A percentile compares a stretch with the other conserved stretches of the same genome.
phyloP scores from a whole-genome alignment of 2,888 invertebrate genomes.

The Andrena chrysosceles region DNA sequence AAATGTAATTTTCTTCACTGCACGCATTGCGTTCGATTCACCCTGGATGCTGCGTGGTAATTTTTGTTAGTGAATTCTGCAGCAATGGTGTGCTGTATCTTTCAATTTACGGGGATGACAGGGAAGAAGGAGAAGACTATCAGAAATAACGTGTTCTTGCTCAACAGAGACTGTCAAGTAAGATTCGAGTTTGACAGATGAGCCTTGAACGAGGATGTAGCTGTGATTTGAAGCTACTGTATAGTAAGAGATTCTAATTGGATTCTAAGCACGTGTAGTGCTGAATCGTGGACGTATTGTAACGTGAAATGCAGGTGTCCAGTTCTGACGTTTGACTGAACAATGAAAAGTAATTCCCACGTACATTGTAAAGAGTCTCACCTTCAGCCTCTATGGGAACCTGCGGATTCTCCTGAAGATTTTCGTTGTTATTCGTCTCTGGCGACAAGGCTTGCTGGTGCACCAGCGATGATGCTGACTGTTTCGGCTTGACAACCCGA shows the following conservation, averaged over 20 bases:
- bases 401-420: constrained; percentile 77
- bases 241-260: constrained; percentile 11
- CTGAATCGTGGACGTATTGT: too few species aligned
- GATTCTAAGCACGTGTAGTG: neutral
- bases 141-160: too few species aligned
- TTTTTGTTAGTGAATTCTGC: neutral
- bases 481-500: constrained; percentile 83
- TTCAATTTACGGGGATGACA: too few species aligned
- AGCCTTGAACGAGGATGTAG: constrained; percentile 3
- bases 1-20: constrained; percentile 25
- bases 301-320: too few species aligned
- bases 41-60: neutral
- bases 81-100: neutral
- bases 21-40: neutral
- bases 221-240: constrained; percentile 51
- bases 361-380: constrained; percentile 50
- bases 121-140: too few species aligned
- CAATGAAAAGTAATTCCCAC: neutral
- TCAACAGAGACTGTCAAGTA: neutral
- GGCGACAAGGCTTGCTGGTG: constrained; percentile 76
- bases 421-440: constrained; percentile 79
- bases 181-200: constrained; percentile 26
- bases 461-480: constrained; percentile 73
- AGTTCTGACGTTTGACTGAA: too few species aligned
- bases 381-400: constrained; percentile 76